Evolutionary conservation across 1,140 invertebrate genomes (phyloP).

Genomic region (Aphis gossypii): DNA sequence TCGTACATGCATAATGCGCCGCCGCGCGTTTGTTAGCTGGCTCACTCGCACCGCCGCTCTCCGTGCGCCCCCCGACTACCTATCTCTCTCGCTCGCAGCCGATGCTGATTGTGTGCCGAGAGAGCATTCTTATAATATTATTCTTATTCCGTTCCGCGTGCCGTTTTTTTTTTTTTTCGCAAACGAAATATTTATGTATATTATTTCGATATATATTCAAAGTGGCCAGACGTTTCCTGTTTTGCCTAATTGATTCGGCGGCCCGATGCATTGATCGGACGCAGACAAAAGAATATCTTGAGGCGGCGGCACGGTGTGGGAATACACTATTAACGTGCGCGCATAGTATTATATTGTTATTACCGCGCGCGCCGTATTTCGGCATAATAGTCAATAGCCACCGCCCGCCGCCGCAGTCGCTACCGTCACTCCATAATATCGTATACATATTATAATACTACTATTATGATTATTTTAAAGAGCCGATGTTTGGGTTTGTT

Average conservation of each 20-base stretch:
- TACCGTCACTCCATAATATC: no score
- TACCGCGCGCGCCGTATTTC: not conserved
- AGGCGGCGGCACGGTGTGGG: not conserved
- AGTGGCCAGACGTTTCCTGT: conserved; percentile 55
- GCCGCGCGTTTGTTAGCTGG: not conserved
- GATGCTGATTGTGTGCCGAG: not conserved
- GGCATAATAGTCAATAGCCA: not conserved
- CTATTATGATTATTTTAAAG: no score
- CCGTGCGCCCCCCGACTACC: no score
- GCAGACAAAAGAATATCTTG: conserved; percentile 52
- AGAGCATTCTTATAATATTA: not conserved
- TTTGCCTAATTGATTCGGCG: conserved; percentile 57
- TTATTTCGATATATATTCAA: conserved; percentile 37
- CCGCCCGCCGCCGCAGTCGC: not conserved
- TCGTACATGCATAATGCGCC: not conserved
- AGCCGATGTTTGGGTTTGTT: no score
- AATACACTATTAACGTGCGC: conserved; percentile 4
- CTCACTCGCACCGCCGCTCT: not conserved
- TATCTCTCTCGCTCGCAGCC: not conserved
- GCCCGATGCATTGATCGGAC: conserved; percentile 25
- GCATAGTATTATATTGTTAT: conserved; percentile 4
- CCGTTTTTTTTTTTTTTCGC: not conserved
- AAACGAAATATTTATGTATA: conserved; percentile 55
- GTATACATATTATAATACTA: not conserved
- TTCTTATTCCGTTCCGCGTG: not conserved